phyloP scores from a whole-genome alignment of 2,113 vertebrate species.

The Corythaeola cristata region DNA sequence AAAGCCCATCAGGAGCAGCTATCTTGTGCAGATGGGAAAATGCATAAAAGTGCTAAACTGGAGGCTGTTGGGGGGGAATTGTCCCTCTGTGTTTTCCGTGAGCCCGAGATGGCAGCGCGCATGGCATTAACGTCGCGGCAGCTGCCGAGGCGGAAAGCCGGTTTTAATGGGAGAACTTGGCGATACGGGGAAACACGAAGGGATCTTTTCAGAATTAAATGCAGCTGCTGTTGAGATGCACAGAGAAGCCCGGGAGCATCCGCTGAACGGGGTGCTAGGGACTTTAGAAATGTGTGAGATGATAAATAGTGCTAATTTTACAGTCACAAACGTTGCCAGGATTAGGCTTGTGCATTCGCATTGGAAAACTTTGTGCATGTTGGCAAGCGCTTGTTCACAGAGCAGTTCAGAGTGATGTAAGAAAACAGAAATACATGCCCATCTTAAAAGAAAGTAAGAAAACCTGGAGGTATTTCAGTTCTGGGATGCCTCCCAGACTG shows the following conservation, averaged over 20 bases:
- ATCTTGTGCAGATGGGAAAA: background rate
- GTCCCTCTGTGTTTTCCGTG: background rate
- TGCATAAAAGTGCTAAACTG: background rate
- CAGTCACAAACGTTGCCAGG: background rate
- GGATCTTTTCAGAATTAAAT: background rate
- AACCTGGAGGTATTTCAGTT: background rate
- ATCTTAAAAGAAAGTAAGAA: background rate
- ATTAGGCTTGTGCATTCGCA: background rate
- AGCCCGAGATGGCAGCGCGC: background rate
- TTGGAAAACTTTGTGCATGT: background rate
- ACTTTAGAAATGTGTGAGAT: background rate
- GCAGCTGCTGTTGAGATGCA: background rate
- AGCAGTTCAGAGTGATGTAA: background rate
- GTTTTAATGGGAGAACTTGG: background rate
- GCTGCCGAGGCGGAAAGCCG: background rate
- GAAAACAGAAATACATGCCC: background rate
- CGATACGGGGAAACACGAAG: accelerated
- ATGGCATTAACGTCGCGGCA: accelerated
- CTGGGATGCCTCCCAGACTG: background rate
- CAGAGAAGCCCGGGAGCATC: background rate
- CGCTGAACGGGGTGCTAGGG: accelerated
- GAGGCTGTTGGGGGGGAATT: accelerated
- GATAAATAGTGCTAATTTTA: background rate
- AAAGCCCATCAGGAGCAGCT: background rate
- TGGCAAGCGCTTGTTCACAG: background rate